These are phyloP conservation scores for Brachyhypopomus gauderio DNA, from an alignment of 2,113 vertebrate genomes.

Conservation along the genomic window DNA sequence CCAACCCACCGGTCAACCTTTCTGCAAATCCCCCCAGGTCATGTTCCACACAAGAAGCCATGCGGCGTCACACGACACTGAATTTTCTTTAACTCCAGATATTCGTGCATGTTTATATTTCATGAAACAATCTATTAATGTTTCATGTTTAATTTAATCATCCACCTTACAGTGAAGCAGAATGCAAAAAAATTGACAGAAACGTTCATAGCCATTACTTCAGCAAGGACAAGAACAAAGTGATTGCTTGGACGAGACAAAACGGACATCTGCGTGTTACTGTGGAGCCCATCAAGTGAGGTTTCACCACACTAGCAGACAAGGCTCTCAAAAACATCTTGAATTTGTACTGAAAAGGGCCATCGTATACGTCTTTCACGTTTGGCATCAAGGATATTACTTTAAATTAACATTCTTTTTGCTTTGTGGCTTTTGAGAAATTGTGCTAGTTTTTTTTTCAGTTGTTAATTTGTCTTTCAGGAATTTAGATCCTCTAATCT, in stretches of 20 bases:
- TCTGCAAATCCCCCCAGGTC: constrained; percentile 33
- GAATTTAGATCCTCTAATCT: constrained; percentile 74
- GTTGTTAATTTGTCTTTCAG: constrained; percentile 61
- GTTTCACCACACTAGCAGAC: neutral
- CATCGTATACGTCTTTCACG: too few species aligned
- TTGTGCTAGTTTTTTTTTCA: neutral
- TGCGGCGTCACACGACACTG: neutral
- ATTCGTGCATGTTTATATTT: neutral
- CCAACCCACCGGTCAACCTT: neutral
- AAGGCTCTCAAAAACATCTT: neutral
- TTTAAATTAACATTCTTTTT: too few species aligned
- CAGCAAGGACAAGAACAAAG: constrained; percentile 12
- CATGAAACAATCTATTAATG: too few species aligned
- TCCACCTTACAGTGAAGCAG: constrained; percentile 23
- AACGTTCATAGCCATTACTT: constrained; percentile 23
- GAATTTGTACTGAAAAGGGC: constrained; percentile 15
- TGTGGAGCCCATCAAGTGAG: constrained; percentile 45
- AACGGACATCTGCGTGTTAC: constrained; percentile 48
- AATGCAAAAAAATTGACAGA: constrained; percentile 14
- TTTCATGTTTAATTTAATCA: neutral
- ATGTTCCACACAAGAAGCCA: neutral
- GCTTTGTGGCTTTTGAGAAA: too few species aligned
- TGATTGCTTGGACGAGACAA: constrained; percentile 48
- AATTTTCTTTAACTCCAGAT: neutral
- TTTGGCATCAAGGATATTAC: too few species aligned